Conservation (phyloP, 2,888 invertebrate species). For the Spisula subtruncata region DNA sequence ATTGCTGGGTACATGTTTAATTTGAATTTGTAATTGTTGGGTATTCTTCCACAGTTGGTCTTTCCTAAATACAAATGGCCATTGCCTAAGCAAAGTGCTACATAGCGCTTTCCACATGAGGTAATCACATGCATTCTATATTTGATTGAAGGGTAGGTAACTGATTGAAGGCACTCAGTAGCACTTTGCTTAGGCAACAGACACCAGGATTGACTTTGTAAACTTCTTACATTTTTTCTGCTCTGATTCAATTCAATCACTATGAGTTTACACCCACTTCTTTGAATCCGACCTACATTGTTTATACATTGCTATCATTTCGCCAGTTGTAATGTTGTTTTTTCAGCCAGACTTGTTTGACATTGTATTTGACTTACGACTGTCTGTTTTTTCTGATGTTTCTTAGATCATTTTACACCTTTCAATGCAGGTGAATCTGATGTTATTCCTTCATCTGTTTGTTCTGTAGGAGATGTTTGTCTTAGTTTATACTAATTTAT, state of each 20-base stretch:
- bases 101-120: no score
- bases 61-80: no score
- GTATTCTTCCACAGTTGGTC: no score
- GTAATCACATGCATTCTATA: no score
- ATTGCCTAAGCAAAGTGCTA: no score
- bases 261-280: not conserved
- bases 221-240: not conserved
- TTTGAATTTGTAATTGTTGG: no score
- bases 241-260: not conserved
- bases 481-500: no score
- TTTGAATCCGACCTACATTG: not conserved
- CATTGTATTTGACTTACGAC: not conserved
- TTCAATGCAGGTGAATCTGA: not conserved
- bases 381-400: slow-evolving; percentile 1
- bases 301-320: slow-evolving; percentile 15
- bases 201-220: no score
- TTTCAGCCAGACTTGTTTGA: not conserved
- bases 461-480: not conserved
- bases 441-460: not conserved
- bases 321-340: not conserved
- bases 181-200: no score
- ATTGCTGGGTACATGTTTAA: no score
- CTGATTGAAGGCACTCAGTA: no score
- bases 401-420: not conserved
- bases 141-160: no score